Evolutionary conservation across 2,888 invertebrate genomes (phyloP), one percentile per base, ranked within the genome.

Genomic region (Philopedon plagiatum): DNA sequence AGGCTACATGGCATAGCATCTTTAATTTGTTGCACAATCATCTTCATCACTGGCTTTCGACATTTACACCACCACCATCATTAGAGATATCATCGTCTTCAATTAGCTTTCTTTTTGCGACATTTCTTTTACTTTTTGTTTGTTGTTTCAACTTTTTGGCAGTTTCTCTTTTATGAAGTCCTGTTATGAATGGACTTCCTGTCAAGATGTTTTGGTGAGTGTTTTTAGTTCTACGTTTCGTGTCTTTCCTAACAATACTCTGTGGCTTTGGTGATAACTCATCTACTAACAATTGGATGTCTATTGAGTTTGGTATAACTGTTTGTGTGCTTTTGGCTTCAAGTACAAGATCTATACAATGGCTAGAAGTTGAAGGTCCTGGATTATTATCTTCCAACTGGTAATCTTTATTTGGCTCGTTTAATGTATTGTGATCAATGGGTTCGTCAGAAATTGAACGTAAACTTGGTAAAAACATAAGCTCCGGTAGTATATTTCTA

Each of bases 171-270:
- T 69, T 34, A 23, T 41, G 61, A 44, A 68, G 23, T 60, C 41
- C 64, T 66, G 64, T 44, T 4, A 72, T 67, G 68, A 26, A 68
- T n/a, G 72, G 72, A 63, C 72, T 72, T 21, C 61, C 63, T 32
- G 73, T 73, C 39, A 68, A 64, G 56, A 73, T 58, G 57, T 73
- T 64, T 64, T 73, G 65, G 61, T 69, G n/a, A n/a, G n/a, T n/a
- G n/a, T n/a, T n/a, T n/a, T n/a, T n/a, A 73, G 19, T 41, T 26
- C 57, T 65, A 73, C 39, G 58, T 60, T 73, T 73, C 68, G 49
- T 21, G 29, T 13, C 18, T 41, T 41, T 62, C 54, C 69, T 69
- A 34, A 44, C 26, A 19, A 69, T 54, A 56, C 73, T 69, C 26
- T 29, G 37, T 7, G 68, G 41, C n/a, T 68, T 37, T 57, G 58